Evolutionary conservation across 2,797 vertebrate species (phyloP), one percentile per base, ranked within the genome.

Genomic region (Pipistrellus nathusii): DNA sequence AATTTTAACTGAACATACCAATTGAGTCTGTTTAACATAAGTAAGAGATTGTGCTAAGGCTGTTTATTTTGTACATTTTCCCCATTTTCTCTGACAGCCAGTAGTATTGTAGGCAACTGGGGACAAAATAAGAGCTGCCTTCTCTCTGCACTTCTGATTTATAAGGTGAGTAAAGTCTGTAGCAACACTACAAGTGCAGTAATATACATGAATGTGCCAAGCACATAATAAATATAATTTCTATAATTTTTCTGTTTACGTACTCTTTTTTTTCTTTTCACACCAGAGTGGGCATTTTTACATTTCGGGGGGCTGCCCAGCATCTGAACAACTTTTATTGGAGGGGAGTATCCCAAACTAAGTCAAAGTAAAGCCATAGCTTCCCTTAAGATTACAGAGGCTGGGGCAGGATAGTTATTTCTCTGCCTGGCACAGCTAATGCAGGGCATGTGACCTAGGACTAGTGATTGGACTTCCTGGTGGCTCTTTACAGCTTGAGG

Each of bases 221-320:
- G 51, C 89, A 91, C 84, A 76, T 91, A 85, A 93, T 84, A 94
- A 94, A 88, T 95, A 96, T 73, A n/a, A 66, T 66, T 83, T 25
- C 80, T 83, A 66, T 32, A 66, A 25, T 68, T 94, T 93, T 94
- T 90, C 76, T 88, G 48, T 77, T 80, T 78, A 23, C 18, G 27
- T 71, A n/a, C 51, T 38, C 53, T 75, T 90, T 69, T 44, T 44
- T 44, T 91, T 66, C 46, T 93, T 82, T 83, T 88, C 89, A 90
- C 4, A 81, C 25, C n/a, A 92, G 85, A 95, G 75, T 41, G 32
- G 71, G 27, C 21, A 77, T 88, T 93, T 95, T 88, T 85, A 35
- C 53, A 85, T 48, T 3, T 86, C 71, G 66, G 75, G 53, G 77
- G 46, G 30, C 38, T 81, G 32, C 44, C n/a, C 51, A 92, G 17